Conservation (phyloP, 2,888 invertebrate species). For the Thera obeliscata region DNA sequence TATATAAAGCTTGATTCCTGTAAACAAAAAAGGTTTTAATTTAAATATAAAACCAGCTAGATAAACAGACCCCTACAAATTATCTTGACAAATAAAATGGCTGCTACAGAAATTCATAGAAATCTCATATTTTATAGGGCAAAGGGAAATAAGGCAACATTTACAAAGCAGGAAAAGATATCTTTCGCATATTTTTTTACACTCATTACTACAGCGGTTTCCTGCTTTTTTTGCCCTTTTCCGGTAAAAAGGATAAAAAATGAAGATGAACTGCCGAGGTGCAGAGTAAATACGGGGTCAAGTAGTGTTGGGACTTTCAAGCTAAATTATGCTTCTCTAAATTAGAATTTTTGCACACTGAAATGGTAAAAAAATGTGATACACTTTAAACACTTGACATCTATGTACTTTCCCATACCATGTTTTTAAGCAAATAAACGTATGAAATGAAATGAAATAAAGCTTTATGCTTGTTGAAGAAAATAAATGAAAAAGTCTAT, state of each 20-base stretch:
- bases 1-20: background rate
- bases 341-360: too few species aligned
- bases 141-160: conserved; percentile 55
- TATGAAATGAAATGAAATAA: too few species aligned
- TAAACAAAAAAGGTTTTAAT: background rate
- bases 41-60: conserved; percentile 5
- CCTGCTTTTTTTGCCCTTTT: conserved; percentile 78
- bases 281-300: conserved; percentile 81
- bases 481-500: too few species aligned
- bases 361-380: too few species aligned
- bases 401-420: too few species aligned
- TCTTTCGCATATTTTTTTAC: conserved; percentile 75
- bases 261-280: conserved; percentile 83
- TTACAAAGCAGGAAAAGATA: conserved; percentile 61
- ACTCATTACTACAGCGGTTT: conserved; percentile 82
- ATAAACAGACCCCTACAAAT: conserved; percentile 9
- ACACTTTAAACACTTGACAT: too few species aligned
- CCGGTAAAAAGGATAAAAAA: conserved; percentile 82
- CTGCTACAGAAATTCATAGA: conserved; percentile 29
- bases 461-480: too few species aligned
- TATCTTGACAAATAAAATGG: conserved; percentile 13
- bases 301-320: conserved; percentile 53
- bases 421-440: too few species aligned
- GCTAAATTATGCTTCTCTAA: too few species aligned
- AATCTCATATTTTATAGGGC: conserved; percentile 52